phyloP scores from a whole-genome alignment of 2,797 vertebrate genomes.

The Rhadinocentrus ornatus region DNA sequence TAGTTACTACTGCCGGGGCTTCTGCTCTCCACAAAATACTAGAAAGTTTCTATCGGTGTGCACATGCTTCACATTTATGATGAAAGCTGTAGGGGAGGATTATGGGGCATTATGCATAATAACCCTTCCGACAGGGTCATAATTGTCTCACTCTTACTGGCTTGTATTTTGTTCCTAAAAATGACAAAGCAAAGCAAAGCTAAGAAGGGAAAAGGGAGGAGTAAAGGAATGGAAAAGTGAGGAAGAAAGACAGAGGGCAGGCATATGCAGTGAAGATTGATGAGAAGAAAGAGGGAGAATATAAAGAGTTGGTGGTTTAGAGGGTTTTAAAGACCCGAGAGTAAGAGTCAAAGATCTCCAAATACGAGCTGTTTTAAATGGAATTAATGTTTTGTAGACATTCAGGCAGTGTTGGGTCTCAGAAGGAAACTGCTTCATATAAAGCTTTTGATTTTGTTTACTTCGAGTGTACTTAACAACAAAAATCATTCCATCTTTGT shows the following conservation, averaged over 20 bases:
- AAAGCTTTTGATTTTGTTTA: background rate
- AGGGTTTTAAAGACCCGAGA: background rate
- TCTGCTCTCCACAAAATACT: constrained; percentile 2
- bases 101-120: constrained; percentile 71
- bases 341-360: background rate
- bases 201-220: constrained; percentile 3
- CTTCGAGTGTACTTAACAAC: background rate
- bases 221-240: background rate
- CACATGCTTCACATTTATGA: constrained; percentile 35
- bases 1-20: constrained; percentile 9
- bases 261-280: background rate
- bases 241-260: background rate
- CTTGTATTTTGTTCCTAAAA: constrained; percentile 52
- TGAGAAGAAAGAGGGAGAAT: constrained; percentile 1
- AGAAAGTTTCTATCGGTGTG: constrained; percentile 20
- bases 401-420: background rate
- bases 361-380: background rate
- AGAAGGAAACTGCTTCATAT: background rate
- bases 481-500: background rate
- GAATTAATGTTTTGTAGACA: background rate
- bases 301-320: background rate
- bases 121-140: constrained; percentile 65
- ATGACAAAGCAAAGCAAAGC: constrained; percentile 44
- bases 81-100: constrained; percentile 61
- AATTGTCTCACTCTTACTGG: constrained; percentile 59